These are phyloP conservation scores for Calosoma granatense DNA, from an alignment of 1,140 invertebrate genomes.

Conservation along the genomic window DNA sequence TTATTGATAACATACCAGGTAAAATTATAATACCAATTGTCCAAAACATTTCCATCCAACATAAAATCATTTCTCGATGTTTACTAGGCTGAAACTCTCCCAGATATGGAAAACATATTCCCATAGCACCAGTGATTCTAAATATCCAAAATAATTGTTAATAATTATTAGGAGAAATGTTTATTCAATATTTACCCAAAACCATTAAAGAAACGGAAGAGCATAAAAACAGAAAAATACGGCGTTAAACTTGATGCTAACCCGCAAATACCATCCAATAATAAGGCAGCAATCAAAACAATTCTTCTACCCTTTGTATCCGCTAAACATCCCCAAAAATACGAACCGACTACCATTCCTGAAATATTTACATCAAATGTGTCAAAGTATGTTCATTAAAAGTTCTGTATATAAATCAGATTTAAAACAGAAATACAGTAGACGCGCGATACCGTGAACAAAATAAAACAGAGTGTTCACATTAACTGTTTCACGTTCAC, in stretches of 20 bases:
- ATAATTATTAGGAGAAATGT: constrained; percentile 6
- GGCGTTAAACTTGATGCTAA: constrained; percentile 66
- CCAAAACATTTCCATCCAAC: constrained; percentile 76
- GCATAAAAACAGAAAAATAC: constrained; percentile 61
- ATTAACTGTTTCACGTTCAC: too few relatives aligned
- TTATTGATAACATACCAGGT: constrained; percentile 42
- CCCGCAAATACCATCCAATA: constrained; percentile 66
- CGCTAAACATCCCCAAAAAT: constrained; percentile 79
- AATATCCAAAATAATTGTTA: constrained; percentile 6
- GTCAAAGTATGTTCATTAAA: too few relatives aligned
- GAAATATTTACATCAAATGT: too few relatives aligned
- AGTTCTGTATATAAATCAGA: too few relatives aligned
- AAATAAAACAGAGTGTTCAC: too few relatives aligned
- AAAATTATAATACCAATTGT: constrained; percentile 59
- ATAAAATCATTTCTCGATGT: constrained; percentile 61
- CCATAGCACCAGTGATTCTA: constrained; percentile 66
- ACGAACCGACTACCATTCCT: constrained; percentile 85
- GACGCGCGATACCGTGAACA: too few relatives aligned
- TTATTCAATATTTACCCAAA: constrained; percentile 59
- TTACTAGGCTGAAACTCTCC: constrained; percentile 66
- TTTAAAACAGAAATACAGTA: too few relatives aligned
- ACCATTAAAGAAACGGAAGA: constrained; percentile 71
- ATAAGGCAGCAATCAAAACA: constrained; percentile 62
- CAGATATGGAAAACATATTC: constrained; percentile 64
- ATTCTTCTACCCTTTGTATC: constrained; percentile 69